Evolutionary conservation across 2,797 vertebrate species (phyloP).

Genomic region (Avahi laniger): DNA sequence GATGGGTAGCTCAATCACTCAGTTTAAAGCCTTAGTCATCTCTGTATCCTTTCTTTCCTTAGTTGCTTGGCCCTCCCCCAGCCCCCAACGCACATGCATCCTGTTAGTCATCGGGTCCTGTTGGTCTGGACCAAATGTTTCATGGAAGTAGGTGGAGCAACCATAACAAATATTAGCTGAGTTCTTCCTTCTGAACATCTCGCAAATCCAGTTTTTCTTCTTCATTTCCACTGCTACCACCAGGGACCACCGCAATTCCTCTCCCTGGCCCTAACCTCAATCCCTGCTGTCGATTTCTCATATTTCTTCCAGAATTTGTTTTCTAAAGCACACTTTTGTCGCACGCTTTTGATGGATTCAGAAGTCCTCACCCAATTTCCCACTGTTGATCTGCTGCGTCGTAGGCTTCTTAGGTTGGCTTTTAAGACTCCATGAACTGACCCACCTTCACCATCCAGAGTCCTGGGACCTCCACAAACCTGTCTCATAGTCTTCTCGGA

Average conservation of each 20-base stretch:
- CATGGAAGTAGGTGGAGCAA: constrained; percentile 60
- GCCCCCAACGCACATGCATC: constrained; percentile 13
- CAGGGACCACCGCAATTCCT: background rate
- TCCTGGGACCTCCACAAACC: background rate
- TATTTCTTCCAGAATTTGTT: constrained; percentile 6
- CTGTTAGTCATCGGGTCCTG: constrained; percentile 72
- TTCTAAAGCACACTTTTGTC: background rate
- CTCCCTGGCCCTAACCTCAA: background rate
- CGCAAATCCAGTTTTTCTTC: constrained; percentile 37
- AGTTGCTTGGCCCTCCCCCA: constrained; percentile 47
- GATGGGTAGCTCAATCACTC: background rate
- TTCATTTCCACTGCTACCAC: background rate
- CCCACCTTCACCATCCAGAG: background rate
- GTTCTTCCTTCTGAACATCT: constrained; percentile 31
- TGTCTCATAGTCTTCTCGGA: background rate
- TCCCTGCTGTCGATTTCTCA: background rate
- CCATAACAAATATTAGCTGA: background rate
- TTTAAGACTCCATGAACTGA: background rate
- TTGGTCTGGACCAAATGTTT: constrained; percentile 60
- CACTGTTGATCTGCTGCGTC: background rate
- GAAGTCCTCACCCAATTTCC: background rate
- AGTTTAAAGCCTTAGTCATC: constrained; percentile 64
- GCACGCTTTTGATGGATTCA: background rate
- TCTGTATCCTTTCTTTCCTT: constrained; percentile 58
- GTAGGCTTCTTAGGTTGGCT: background rate